Evolutionary conservation across 2,113 vertebrate genomes (phyloP).

Genomic region (Hiodon tergisus): DNA sequence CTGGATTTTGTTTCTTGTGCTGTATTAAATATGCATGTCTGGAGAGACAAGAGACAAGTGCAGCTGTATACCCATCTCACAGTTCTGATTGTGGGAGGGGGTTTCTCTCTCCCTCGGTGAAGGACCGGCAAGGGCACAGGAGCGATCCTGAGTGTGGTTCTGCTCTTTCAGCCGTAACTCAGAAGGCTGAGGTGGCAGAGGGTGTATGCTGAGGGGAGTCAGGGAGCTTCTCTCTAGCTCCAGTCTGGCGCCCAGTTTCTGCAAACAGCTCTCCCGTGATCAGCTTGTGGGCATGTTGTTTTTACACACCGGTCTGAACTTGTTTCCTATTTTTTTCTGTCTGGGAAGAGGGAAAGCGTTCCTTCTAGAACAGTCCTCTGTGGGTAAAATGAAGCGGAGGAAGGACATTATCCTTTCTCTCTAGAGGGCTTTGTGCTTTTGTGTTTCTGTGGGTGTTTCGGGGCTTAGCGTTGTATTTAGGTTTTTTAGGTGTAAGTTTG

Average conservation of each 20-base stretch:
- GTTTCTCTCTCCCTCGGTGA: not conserved
- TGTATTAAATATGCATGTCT: not conserved
- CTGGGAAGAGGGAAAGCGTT: conserved; percentile 22
- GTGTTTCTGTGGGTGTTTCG: not conserved
- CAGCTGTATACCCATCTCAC: not conserved
- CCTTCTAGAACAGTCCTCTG: conserved; percentile 24
- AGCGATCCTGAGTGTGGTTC: not conserved
- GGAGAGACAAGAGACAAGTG: not conserved
- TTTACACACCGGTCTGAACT: conserved; percentile 29
- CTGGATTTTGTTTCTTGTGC: not conserved
- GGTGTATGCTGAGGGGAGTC: not conserved
- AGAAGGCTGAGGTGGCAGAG: not conserved
- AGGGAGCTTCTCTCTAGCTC: not conserved
- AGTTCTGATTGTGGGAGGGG: not conserved
- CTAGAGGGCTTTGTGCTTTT: not conserved
- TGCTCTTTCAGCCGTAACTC: not conserved
- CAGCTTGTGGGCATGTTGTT: conserved; percentile 38
- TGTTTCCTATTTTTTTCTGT: conserved; percentile 31
- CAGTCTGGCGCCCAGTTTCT: not conserved
- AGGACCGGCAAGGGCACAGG: conserved; percentile 8
- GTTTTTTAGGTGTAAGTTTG: too few relatives aligned
- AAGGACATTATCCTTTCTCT: not conserved
- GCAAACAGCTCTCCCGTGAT: conserved; percentile 30
- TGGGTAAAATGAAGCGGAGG: conserved; percentile 6
- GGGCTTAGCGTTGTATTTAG: too few relatives aligned